Base-by-base conservation (phyloP, 2,797 vertebrate genomes). In the Silurus lanzhouensis region DNA sequence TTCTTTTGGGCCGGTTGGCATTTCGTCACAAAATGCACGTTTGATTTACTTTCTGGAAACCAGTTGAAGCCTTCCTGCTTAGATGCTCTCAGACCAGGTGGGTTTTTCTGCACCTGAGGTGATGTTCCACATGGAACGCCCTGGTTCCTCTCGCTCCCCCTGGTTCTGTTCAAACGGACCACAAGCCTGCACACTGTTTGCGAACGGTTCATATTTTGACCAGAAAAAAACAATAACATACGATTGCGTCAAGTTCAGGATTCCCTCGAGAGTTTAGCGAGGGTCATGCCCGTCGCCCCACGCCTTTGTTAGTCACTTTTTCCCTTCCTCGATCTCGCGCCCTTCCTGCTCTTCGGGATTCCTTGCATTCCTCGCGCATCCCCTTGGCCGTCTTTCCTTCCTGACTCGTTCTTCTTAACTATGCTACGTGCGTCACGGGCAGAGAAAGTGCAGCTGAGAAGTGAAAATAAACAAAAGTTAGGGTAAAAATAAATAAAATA, bases 321-420 rank as follows among this genome's bases (percentile, higher is more conserved):
- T 82, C 82, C 78, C 92, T 93, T 91, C 89, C 84, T 81, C 60
- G 90, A 92, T 70, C 94, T 91, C 90, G 91, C 91, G 91, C 61
- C 91, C 93, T 94, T 95, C 92, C 94, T 93, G 90, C 55, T 83
- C 91, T 83, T 86, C 72, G 81, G 90, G 91, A 95, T 94, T 91
- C 92, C 91, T 92, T 71, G 86, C 91, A 94, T 95, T 95, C 94
- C 93, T 89, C 20, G 7, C 66, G 82, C 81, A n/a, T 77, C 68
- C 61, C 75, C 86, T 92, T 57, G 70, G 13, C 48, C n/a, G 52
- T 91, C 91, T 91, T 93, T 92, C 92, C 93, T 94, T 94, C 92
- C 93, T 77, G 63, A 91, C 91, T 93, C 77, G 60, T 22, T 38
- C 63, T 70, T 67, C 68, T 72, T 19, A 79, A 70, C 74, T 44